These are phyloP conservation scores for Drosophila oshimai DNA, from an alignment of 1,140 invertebrate genomes.

Conservation along the genomic window DNA sequence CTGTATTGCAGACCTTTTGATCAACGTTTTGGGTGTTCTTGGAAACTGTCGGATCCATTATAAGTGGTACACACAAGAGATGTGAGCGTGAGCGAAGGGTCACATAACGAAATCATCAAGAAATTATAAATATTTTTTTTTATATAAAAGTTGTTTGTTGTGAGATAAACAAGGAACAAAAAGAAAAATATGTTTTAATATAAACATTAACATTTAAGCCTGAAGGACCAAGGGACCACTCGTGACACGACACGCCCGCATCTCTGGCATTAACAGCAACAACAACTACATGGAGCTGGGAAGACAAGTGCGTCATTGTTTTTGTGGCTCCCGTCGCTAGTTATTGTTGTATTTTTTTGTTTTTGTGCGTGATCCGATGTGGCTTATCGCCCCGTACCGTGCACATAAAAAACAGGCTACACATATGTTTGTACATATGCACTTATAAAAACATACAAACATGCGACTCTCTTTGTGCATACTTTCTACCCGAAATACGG, in stretches of 20 bases:
- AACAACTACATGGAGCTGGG: constrained; percentile 14
- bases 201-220: neutral
- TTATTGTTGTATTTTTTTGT: neutral
- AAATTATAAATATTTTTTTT: neutral
- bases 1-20: constrained; percentile 1
- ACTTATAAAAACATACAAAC: constrained; percentile 6
- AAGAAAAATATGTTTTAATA: no score
- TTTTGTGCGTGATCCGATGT: constrained; percentile 21
- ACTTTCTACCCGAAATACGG: constrained; percentile 41
- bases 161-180: no score
- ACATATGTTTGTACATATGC: constrained; percentile 13
- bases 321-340: constrained; percentile 18
- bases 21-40: constrained; percentile 15
- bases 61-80: constrained; percentile 6
- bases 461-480: neutral
- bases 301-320: constrained; percentile 74
- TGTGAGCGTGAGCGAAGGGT: neutral
- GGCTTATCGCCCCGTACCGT: constrained; percentile 28
- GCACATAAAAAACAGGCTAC: neutral
- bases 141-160: no score
- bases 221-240: neutral
- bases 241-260: neutral
- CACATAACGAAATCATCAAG: neutral
- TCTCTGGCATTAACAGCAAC: constrained; percentile 9
- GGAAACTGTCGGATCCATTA: constrained; percentile 14